Base-by-base conservation (phyloP, 2,113 vertebrate species). In the Chlamydotis undulata region DNA sequence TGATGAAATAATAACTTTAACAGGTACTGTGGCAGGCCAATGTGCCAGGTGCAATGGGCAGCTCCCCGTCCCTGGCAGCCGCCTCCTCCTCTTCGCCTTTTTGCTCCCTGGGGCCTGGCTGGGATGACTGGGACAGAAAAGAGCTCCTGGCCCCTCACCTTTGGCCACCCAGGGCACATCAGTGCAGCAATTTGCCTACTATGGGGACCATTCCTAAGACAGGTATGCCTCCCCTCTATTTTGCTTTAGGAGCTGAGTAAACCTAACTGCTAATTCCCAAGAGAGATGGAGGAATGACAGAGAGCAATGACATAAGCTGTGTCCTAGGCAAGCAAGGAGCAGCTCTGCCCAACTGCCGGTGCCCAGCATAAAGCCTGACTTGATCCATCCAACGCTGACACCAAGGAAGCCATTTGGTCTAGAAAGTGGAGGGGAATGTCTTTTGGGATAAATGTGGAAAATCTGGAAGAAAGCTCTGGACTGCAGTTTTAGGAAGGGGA, bases 301-400 rank as follows among this genome's bases (percentile, higher is more conserved):
- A 61, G 23, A 65, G 9, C 12, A 45, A 28, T 0, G 2, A 56
- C 25, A 18, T 6, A 19, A 1, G 5, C 22, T 57, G 28, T 43
- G 21, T 7, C 29, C 19, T 14, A 19, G 18, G 26, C 29, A 59
- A 11, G 14, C 9, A 63, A 6, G 18, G 12, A 43, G 24, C n/a
- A 52, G 64, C 33, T 64, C 22, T 84, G 60, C 31, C 47, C 18
- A 5, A 37, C n/a, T 47, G 35, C 21, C 33, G 23, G 12, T 4
- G 35, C 49, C 70, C 50, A 63, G 43, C 39, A 45, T 25, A 64
- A 50, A 76, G 10, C 37, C 77, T 29, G 29, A 47, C 21, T 71
- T 17, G 25, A 53, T 6, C 41, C 4, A 9, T 24, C 12, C 28
- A 61, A 59, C 25, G 33, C 49, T 73, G 65, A 13, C 45, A 69